These are phyloP conservation scores for Rhingia rostrata DNA, from an alignment of 2,888 invertebrate genomes.

Conservation along the genomic window DNA sequence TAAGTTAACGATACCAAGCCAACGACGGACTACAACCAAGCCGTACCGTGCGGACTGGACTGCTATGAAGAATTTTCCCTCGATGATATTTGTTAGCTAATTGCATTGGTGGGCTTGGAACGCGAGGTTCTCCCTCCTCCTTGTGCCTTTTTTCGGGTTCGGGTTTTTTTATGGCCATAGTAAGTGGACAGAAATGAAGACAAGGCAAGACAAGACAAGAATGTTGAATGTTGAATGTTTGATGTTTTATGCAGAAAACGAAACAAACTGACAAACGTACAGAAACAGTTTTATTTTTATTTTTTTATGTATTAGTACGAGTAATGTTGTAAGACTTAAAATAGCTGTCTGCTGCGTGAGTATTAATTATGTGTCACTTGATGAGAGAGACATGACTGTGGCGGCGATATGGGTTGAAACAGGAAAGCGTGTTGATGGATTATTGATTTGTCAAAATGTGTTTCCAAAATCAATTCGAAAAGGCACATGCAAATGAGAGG, in stretches of 20 bases:
- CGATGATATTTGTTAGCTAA: conserved; percentile 71
- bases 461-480: background rate
- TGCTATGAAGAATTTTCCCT: conserved; percentile 69
- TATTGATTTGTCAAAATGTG: conserved; percentile 69
- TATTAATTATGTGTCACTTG: conserved; percentile 69
- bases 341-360: conserved; percentile 32
- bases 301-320: background rate
- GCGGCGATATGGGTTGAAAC: conserved; percentile 5
- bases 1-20: conserved; percentile 67
- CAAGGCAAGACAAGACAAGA: conserved; percentile 68
- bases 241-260: conserved; percentile 58
- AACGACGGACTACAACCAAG: conserved; percentile 3
- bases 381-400: conserved; percentile 6
- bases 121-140: background rate
- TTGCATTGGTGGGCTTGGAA: conserved; percentile 61
- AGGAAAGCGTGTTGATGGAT: conserved; percentile 65
- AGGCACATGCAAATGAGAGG: conserved; percentile 7
- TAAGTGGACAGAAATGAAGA: conserved; percentile 72
- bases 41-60: conserved; percentile 19
- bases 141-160: conserved; percentile 32
- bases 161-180: conserved; percentile 57
- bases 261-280: conserved; percentile 5
- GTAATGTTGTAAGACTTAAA: conserved; percentile 34
- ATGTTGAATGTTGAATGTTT: conserved; percentile 45
- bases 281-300: conserved; percentile 13